Evolutionary conservation across 2,888 invertebrate species (phyloP), one percentile per base, ranked within the genome.

Genomic region (Eristalinus sepulchralis): DNA sequence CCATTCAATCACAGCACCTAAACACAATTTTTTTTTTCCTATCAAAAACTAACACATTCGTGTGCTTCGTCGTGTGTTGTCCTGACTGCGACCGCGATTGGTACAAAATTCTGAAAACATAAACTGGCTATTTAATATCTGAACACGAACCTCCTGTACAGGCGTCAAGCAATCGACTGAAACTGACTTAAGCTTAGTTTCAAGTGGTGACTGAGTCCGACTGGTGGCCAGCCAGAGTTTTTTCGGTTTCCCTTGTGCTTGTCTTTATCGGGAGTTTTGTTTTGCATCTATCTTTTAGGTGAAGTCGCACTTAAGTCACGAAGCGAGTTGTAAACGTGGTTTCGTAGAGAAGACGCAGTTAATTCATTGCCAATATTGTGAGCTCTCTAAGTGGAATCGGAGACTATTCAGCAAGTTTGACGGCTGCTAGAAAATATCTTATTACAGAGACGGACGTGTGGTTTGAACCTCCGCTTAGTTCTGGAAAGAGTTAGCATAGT

Each of bases 81-180:
- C 57, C 64, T 53, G 27, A 27, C 53, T 75, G 64, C 78, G 72
- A 78, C 71, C 75, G 71, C 66, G 17, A 20, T 53, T 60, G 20
- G 34, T 13, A 68, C 31, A 67, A 17, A 13, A 17, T 59, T 34
- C 34, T n/a, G 13, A 63, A 62, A 63, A 55, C n/a, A 34, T 6
- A 10, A n/a, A 10, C 9, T 24, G 24, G 36, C n/a, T n/a, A n/a
- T n/a, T n/a, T n/a, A n/a, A 27, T 59, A 63, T 77, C 77, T 59
- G 36, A 59, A 78, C 53, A 60, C 66, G 64, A 82, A 85, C 82
- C 85, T 73, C 70, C 64, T 68, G 70, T 68, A 73, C 77, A 64
- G 73, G 70, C 64, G 85, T 77, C 82, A 82, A 82, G 70, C 70
- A 70, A 76, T 62, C 77, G 85, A 85, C 85, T 85, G 64, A 73